Evolutionary conservation across 1,140 invertebrate genomes (phyloP), one percentile per base, ranked within the genome.

Genomic region (Aphelenchoides avenae): DNA sequence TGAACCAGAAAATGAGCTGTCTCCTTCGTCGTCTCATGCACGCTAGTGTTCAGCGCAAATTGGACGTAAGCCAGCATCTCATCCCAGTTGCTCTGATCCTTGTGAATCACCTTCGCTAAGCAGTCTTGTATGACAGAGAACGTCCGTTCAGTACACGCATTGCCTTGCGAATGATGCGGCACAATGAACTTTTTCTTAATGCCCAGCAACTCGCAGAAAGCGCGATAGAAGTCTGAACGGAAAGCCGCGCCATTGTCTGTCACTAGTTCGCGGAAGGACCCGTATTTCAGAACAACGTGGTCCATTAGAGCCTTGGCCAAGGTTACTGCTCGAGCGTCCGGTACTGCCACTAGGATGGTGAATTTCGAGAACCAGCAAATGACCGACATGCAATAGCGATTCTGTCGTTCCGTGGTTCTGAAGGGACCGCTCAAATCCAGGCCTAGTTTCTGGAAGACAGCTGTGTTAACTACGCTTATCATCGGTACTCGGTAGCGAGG

Each of bases 211-310:
- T 24, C 2, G n/a, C 51, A 53, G 2, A 53, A 53, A 22, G 30
- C 39, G 30, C 15, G 7, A 11, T 29, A 53, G 15, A 53, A 53
- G n/a, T 53, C 51, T 6, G 51, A 53, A 6, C n/a, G 44, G 20
- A 53, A 53, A 3, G 51, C 18, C 2, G 46, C n/a, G 7, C 22
- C 51, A 52, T 53, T 53, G 33, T 53, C 51, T 5, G 39, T 53
- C 1, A 52, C 26, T 0, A 54, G 22, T 13, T 26, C 46, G 11
- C 20, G 31, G 3, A 27, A 44, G 5, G 27, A 18, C 5, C 52
- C 52, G 5, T 49, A 54, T 54, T 43, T 54, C 18, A 54, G 13
- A 2, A 33, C 27, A 18, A 54, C 52, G 20, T 54, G 20, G n/a
- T 29, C 27, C 9, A 50, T 36, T 31, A 54, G 15, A 4, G 52